Conservation (phyloP, 2,888 invertebrate genomes). For the Ceratothoa steindachneri region DNA sequence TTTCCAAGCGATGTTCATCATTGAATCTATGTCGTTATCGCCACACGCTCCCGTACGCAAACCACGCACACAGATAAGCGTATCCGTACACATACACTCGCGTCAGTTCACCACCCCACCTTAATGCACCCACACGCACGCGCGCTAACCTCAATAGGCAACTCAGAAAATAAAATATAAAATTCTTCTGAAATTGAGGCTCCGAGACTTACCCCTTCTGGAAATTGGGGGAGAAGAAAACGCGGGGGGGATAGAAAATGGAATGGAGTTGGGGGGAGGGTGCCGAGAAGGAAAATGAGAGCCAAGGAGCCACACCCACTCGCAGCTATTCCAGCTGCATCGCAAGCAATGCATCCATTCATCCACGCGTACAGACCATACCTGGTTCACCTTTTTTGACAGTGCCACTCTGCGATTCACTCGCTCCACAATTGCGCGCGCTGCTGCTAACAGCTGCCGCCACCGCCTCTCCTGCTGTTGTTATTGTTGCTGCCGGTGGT, state of each 20-base stretch:
- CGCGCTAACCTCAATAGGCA: neutral
- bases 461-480: neutral
- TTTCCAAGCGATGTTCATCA: too few species aligned
- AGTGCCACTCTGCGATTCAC: neutral
- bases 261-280: neutral
- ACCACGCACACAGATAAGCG: neutral
- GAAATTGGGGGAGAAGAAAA: neutral
- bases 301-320: neutral
- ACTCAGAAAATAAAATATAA: neutral
- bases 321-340: slow-evolving; percentile 4
- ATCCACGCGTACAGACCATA: slow-evolving; percentile 4
- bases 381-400: neutral
- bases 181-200: neutral
- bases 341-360: slow-evolving; percentile 6
- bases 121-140: neutral
- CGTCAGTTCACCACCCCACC: too few species aligned
- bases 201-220: neutral
- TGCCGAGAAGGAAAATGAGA: neutral
- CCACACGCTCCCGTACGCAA: neutral
- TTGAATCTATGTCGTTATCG: too few species aligned
- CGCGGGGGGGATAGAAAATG: neutral
- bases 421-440: neutral
- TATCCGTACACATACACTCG: neutral
- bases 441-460: neutral
- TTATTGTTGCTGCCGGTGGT: neutral